phyloP scores from a whole-genome alignment of 1,140 invertebrate genomes.

The Oreohelix idahoensis region DNA sequence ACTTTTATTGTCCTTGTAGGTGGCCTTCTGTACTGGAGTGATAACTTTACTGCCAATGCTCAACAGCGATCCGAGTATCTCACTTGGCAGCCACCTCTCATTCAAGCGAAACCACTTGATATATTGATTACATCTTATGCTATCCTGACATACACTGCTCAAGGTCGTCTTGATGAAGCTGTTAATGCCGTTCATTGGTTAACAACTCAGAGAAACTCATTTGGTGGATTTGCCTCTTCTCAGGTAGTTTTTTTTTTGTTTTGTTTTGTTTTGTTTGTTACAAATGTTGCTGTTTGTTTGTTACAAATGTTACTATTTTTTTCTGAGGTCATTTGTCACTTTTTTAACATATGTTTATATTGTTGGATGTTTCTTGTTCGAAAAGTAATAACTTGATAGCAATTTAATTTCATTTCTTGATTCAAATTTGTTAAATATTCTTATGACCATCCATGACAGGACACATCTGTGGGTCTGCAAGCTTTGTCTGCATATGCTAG shows the following conservation, averaged over 20 bases:
- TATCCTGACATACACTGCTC: slow-evolving; percentile 77
- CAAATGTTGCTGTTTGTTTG: too few relatives aligned
- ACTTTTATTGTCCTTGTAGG: slow-evolving; percentile 55
- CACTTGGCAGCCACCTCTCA: slow-evolving; percentile 56
- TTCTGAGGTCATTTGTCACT: too few relatives aligned
- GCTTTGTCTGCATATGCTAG: slow-evolving; percentile 6
- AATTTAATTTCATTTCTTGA: too few relatives aligned
- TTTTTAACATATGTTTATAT: too few relatives aligned
- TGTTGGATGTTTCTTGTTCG: too few relatives aligned
- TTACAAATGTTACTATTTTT: too few relatives aligned
- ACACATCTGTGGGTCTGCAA: slow-evolving; percentile 11
- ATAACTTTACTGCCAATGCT: slow-evolving; percentile 39
- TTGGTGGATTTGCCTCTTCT: slow-evolving; percentile 88
- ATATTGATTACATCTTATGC: slow-evolving; percentile 91
- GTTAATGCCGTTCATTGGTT: slow-evolving; percentile 89
- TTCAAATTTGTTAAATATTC: too few relatives aligned
- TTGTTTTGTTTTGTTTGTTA: too few relatives aligned
- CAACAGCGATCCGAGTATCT: not conserved
- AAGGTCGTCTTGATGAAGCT: slow-evolving; percentile 69
- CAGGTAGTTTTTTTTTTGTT: too few relatives aligned
- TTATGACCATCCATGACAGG: too few relatives aligned
- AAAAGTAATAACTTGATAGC: too few relatives aligned
- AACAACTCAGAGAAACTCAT: slow-evolving; percentile 83
- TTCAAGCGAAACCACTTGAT: slow-evolving; percentile 79
- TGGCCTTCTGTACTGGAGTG: slow-evolving; percentile 82